Conservation (phyloP, 2,113 vertebrate species). For the Upupa epops region DNA sequence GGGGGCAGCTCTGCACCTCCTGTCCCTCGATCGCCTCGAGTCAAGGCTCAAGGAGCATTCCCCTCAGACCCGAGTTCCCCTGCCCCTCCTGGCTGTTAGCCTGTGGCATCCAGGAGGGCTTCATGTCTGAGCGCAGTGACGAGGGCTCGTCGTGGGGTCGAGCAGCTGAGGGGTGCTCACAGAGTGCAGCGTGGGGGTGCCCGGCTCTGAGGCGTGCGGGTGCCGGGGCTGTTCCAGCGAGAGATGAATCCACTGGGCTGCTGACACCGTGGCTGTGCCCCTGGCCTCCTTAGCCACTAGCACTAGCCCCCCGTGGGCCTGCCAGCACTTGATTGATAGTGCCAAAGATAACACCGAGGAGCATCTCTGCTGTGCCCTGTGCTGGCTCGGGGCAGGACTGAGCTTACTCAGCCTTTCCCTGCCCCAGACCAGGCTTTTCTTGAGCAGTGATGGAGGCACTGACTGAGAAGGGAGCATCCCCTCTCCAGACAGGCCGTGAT, state of each 20-base stretch:
- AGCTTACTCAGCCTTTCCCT: background rate
- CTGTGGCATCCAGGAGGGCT: background rate
- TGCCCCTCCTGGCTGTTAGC: background rate
- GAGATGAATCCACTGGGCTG: background rate
- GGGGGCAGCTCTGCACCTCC: background rate
- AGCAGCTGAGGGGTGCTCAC: background rate
- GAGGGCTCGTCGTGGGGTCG: background rate
- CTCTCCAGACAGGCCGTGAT: background rate
- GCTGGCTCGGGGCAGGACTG: background rate
- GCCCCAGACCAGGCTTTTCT: background rate
- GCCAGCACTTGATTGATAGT: background rate
- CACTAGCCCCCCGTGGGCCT: fast-evolving
- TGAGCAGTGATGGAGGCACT: background rate
- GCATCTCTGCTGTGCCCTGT: background rate
- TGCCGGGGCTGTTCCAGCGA: too few species aligned
- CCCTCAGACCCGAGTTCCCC: background rate
- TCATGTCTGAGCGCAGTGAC: background rate
- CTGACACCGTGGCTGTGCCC: fast-evolving
- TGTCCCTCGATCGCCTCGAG: fast-evolving
- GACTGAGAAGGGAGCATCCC: background rate
- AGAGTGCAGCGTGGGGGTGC: fast-evolving
- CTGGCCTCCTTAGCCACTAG: background rate
- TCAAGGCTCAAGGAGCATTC: background rate
- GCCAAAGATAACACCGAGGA: constrained; percentile 27
- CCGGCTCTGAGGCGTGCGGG: background rate